Evolutionary conservation across 2,888 invertebrate species (phyloP), one percentile per base, ranked within the genome.

Genomic region (Mimumesa dahlbomi): DNA sequence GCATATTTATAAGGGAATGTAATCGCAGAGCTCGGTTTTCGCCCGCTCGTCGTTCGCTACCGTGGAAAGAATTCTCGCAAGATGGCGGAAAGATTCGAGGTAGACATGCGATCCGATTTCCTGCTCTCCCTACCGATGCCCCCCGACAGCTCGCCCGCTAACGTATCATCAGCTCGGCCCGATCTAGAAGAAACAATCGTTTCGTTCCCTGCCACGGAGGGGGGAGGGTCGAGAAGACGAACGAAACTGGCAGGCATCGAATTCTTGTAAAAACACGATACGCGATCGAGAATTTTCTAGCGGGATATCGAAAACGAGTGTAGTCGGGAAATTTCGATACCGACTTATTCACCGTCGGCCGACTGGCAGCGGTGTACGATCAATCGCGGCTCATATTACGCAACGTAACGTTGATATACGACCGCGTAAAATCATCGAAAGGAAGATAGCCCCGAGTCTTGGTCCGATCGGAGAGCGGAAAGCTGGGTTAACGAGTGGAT

Each of bases 1-100:
- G 88, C 89, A 89, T 89, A 89, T 89, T 89, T 88, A 88, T 89
- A 88, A 88, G 88, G 86, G 87, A 88, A 86, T 85, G 87, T 88
- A 89, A 88, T 88, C 86, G 89, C 87, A 84, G 87, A 85, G 77
- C 85, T 87, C 82, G 86, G 82, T 89, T 88, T 88, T 88, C 86
- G 88, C 85, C n/a, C 82, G 86, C 81, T 86, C 85, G 84, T 84
- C 83, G 84, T 65, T 84, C 79, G 77, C 62, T 69, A 71, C 82
- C 75, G 80, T 82, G 73, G 75, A 85, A 87, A 84, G 86, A 84
- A 84, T 73, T 84, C 85, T 75, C 75, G 83, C 86, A 89, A 88
- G 87, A 88, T 88, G 89, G 89, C 88, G 88, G 87, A 85, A 85
- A 87, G 87, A 87, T 88, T 88, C 85, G 85, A 82, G 85, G 81